Percentiles rank a stretch among this genome's conserved stretches.
Conservation (phyloP, 2,888 invertebrate genomes). For the Escarpia spicata region DNA sequence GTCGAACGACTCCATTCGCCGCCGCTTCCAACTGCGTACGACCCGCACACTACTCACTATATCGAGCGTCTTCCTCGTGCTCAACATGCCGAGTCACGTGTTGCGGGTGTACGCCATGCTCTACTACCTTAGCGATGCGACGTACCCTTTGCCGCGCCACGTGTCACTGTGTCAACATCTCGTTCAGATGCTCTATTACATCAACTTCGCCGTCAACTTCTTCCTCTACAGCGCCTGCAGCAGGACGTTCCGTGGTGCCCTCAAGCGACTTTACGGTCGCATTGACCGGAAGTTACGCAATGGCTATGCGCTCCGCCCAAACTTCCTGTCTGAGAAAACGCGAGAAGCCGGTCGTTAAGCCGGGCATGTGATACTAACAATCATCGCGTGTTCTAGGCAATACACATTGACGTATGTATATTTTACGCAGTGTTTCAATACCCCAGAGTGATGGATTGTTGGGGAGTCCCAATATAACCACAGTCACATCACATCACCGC, state of each 20-base stretch:
- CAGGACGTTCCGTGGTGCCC: slow-evolving; percentile 31
- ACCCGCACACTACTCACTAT: slow-evolving; percentile 52
- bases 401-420: neutral
- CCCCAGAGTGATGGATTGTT: neutral
- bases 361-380: neutral
- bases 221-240: slow-evolving; percentile 39
- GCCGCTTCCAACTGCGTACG: slow-evolving; percentile 34
- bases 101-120: slow-evolving; percentile 35
- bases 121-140: slow-evolving; percentile 17
- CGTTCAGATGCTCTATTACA: slow-evolving; percentile 36
- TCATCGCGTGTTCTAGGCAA: neutral
- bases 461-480: neutral
- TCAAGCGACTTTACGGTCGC: slow-evolving; percentile 21
- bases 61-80: slow-evolving; percentile 53
- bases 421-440: neutral
- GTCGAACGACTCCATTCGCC: slow-evolving; percentile 14
- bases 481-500: neutral
- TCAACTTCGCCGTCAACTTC: slow-evolving; percentile 36
- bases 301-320: neutral
- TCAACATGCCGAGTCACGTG: slow-evolving; percentile 57
- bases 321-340: neutral
- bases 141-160: neutral
- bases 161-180: slow-evolving; percentile 33
- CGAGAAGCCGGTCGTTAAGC: neutral
- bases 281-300: neutral